Evolutionary conservation across 2,797 vertebrate species (phyloP).

Genomic region (Acipenser transmontanus): DNA sequence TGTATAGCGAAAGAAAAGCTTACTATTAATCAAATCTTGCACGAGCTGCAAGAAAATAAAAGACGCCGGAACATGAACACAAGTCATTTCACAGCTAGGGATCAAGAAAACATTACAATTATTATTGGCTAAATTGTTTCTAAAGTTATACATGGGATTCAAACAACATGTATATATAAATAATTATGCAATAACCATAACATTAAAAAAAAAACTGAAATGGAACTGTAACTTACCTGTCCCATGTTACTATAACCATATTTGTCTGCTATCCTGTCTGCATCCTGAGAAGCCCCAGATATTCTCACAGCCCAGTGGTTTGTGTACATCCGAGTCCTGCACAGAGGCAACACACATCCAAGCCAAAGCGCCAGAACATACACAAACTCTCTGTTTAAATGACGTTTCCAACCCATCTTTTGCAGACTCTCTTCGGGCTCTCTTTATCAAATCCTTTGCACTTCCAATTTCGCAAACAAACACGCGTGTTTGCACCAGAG

Average conservation of each 20-base stretch:
- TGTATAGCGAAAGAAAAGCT: no score
- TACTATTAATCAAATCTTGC: no score
- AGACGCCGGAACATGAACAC: no score
- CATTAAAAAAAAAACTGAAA: neutral
- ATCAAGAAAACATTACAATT: no score
- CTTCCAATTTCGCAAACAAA: slow-evolving; percentile 30
- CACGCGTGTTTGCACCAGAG: slow-evolving; percentile 56
- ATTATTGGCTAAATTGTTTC: no score
- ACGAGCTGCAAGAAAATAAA: no score
- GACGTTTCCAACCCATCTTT: slow-evolving; percentile 77
- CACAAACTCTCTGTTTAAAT: slow-evolving; percentile 57
- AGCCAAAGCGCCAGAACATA: slow-evolving; percentile 77
- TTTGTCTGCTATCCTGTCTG: slow-evolving; percentile 85
- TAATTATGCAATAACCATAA: no score
- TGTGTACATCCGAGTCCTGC: slow-evolving; percentile 87
- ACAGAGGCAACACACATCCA: slow-evolving; percentile 72
- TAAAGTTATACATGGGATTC: no score
- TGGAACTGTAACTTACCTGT: slow-evolving; percentile 77
- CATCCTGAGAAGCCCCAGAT: slow-evolving; percentile 75
- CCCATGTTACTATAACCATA: slow-evolving; percentile 95
- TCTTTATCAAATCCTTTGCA: slow-evolving; percentile 36
- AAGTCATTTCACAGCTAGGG: no score
- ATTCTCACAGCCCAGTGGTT: slow-evolving; percentile 98
- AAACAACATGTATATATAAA: no score
- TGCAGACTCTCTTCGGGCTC: slow-evolving; percentile 40